Evolutionary conservation across 2,113 vertebrate species (phyloP).

Genomic region (Azemiops feae): DNA sequence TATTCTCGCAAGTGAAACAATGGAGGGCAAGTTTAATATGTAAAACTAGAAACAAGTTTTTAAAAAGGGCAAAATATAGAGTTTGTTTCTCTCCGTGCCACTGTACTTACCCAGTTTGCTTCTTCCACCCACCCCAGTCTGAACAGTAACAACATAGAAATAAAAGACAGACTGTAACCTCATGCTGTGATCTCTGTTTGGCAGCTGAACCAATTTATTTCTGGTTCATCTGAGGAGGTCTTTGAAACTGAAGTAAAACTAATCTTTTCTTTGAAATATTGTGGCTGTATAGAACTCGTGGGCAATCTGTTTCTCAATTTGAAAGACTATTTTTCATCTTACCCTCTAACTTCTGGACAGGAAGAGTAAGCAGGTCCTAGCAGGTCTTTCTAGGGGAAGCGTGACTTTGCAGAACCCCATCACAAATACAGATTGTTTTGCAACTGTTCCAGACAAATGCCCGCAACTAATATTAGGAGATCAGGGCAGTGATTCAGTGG

Average conservation of each 20-base stretch:
- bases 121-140: not conserved
- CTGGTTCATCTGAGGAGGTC: not conserved
- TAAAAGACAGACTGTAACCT: not conserved
- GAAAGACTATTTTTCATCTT: not conserved
- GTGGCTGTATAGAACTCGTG: not conserved
- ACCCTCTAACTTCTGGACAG: not conserved
- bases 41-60: not conserved
- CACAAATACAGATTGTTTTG: not conserved
- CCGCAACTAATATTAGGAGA: not conserved
- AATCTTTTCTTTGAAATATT: not conserved
- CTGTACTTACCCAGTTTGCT: not conserved
- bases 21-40: not conserved
- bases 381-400: not conserved
- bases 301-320: not conserved
- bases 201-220: not conserved
- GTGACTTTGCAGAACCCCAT: not conserved
- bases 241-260: not conserved
- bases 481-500: not conserved
- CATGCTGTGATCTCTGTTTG: not conserved
- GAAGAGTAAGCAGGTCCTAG: not conserved
- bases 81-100: not conserved
- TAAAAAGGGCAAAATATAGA: not conserved
- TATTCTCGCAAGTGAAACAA: not conserved
- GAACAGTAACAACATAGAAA: not conserved
- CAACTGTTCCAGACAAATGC: not conserved